Base-by-base conservation (phyloP, 2,113 vertebrate genomes). In the Salvelinus namaycush region DNA sequence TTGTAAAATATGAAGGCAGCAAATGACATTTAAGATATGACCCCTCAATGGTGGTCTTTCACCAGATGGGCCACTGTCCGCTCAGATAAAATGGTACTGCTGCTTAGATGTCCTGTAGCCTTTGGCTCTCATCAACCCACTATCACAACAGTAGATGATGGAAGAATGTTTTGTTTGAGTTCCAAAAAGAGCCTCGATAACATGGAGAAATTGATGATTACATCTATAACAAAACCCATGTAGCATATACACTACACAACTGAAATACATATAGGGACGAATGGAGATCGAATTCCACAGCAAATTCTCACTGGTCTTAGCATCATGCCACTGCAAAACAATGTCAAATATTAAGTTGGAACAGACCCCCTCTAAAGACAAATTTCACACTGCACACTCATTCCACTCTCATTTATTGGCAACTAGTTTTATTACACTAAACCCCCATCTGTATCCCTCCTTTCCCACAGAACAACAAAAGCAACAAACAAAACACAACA, bases 31-130 rank as follows among this genome's bases (percentile, higher is more conserved):
- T 1, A 14, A 57, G 7, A 73, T 14, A 73, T 16, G 9, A 73
- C 26, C 11, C 12, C 13, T 49, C 29, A 7, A 44, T 44, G 31
- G 70, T 70, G n/a, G 77, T 51, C 48, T 14, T 51, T 31, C 27
- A 51, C 73, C 75, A 79, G 69, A 68, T 74, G 77, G 68, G 83
- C 77, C 81, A 74, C 74, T 81, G 78, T 83, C 83, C 75, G 59
- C 78, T 72, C 74, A 51, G 4, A 64, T 51, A 75, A 34, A 34
- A 51, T 79, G 18, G 34, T n/a, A n/a, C 24, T 54, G 39, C 67
- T 77, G 13, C 3, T 12, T 72, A 27, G 48, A n/a, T 2, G 16
- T 20, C 29, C 70, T 31, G 49, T 9, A 29, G 49, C 27, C 51
- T 34, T 72, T 20, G 16, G 22, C 22, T 26, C 64, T 66, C 64